Evolutionary conservation across 2,113 vertebrate species (phyloP).

Genomic region (Orthonyx spaldingii): DNA sequence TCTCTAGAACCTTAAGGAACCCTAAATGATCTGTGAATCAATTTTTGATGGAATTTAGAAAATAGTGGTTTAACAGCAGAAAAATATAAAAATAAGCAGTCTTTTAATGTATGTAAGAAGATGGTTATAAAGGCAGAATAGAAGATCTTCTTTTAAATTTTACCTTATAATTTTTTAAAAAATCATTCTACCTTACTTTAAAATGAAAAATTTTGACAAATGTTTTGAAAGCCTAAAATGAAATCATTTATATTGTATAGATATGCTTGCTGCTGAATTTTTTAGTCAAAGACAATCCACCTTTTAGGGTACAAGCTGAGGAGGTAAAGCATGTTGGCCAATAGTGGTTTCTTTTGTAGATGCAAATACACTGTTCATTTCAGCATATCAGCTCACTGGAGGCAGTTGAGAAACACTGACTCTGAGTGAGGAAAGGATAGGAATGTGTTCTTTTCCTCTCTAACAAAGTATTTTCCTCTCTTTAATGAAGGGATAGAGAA

Average conservation of each 20-base stretch:
- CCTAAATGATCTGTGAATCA: neutral
- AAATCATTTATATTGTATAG: neutral
- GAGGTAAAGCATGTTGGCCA: neutral
- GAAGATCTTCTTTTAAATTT: neutral
- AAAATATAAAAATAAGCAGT: neutral
- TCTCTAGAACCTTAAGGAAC: neutral
- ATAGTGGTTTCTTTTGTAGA: neutral
- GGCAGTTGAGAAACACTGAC: neutral
- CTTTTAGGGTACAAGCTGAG: neutral
- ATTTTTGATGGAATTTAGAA: neutral
- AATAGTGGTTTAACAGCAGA: neutral
- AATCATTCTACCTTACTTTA: neutral
- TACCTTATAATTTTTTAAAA: neutral
- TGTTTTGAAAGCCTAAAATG: neutral
- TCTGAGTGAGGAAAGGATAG: neutral
- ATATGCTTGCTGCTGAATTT: neutral
- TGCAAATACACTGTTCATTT: neutral
- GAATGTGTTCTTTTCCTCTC: neutral
- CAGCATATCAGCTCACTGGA: neutral
- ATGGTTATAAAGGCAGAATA: neutral
- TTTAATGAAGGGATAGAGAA: neutral
- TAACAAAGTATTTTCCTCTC: neutral
- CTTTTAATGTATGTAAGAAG: neutral
- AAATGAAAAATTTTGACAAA: neutral
- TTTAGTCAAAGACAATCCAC: neutral